These are phyloP conservation scores for Mohoua ochrocephala DNA, from an alignment of 2,113 vertebrate species.

Conservation along the genomic window DNA sequence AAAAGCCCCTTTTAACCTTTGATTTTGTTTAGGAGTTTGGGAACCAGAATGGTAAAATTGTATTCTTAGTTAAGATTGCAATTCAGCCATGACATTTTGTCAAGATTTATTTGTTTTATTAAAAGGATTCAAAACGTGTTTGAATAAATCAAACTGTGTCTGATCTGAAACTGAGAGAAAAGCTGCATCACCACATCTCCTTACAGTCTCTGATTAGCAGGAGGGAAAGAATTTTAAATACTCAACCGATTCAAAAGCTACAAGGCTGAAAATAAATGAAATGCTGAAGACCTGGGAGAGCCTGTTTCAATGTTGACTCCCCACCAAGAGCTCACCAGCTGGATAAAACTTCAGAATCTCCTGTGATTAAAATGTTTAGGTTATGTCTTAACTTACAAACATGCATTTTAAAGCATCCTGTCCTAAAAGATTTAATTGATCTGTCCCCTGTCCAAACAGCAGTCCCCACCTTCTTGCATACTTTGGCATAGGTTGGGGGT, in stretches of 20 bases:
- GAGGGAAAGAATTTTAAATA: background rate
- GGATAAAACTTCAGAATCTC: conserved; percentile 23
- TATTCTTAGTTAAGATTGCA: background rate
- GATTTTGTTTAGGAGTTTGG: background rate
- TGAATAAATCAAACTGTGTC: background rate
- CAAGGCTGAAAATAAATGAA: background rate
- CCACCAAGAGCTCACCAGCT: background rate
- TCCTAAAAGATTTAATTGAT: conserved; percentile 57
- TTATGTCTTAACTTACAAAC: conserved; percentile 58
- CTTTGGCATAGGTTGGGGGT: background rate
- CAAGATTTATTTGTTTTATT: background rate
- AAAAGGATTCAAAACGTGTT: background rate
- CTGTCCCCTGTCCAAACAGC: conserved; percentile 33
- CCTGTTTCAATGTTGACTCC: background rate
- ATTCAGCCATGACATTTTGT: background rate
- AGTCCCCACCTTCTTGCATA: background rate
- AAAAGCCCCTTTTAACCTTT: background rate
- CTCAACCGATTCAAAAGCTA: background rate
- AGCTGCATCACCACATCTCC: background rate
- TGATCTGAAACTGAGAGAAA: conserved; percentile 1
- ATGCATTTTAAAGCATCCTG: conserved; percentile 50
- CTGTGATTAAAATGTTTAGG: conserved; percentile 38
- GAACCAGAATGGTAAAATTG: background rate
- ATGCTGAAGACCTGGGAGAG: background rate
- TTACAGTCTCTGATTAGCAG: background rate